phyloP scores from a whole-genome alignment of 1,140 invertebrate genomes.

The Venturia canescens region DNA sequence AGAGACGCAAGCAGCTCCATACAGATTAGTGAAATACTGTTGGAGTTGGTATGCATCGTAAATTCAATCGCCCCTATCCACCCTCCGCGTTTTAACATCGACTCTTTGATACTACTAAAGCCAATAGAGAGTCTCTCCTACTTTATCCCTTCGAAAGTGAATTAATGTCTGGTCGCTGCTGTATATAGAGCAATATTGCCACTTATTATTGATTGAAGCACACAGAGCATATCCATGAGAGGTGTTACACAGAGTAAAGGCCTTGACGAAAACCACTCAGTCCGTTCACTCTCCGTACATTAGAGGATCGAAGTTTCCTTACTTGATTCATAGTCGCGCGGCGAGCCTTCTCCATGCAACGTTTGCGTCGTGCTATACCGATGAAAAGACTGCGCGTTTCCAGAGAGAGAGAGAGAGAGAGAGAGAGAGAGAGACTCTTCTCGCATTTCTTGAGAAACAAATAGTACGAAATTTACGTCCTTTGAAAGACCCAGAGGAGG shows the following conservation, averaged over 20 bases:
- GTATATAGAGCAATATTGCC: constrained; percentile 6
- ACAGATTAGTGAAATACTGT: not conserved
- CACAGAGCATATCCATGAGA: not conserved
- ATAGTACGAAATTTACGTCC: too few relatives aligned
- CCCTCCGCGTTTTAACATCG: constrained; percentile 4
- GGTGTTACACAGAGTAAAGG: not conserved
- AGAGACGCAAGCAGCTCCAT: not conserved
- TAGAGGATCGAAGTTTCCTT: constrained; percentile 11
- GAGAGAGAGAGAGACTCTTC: too few relatives aligned
- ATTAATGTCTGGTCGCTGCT: not conserved
- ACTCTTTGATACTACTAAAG: not conserved
- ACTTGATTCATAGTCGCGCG: not conserved
- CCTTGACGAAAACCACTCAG: constrained; percentile 10
- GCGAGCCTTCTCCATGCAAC: too few relatives aligned
- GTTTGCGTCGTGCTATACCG: too few relatives aligned
- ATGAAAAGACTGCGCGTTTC: too few relatives aligned
- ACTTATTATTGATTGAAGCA: constrained; percentile 31
- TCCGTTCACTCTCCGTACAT: not conserved
- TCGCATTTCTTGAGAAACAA: too few relatives aligned
- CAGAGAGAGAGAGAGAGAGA: too few relatives aligned
- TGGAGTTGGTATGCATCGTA: constrained; percentile 12
- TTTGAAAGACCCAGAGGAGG: too few relatives aligned
- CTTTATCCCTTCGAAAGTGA: constrained; percentile 5
- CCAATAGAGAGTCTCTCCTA: constrained; percentile 19
- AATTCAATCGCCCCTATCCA: not conserved